Base-by-base conservation (phyloP, 2,797 vertebrate species). In the Sebastolobus alascanus region DNA sequence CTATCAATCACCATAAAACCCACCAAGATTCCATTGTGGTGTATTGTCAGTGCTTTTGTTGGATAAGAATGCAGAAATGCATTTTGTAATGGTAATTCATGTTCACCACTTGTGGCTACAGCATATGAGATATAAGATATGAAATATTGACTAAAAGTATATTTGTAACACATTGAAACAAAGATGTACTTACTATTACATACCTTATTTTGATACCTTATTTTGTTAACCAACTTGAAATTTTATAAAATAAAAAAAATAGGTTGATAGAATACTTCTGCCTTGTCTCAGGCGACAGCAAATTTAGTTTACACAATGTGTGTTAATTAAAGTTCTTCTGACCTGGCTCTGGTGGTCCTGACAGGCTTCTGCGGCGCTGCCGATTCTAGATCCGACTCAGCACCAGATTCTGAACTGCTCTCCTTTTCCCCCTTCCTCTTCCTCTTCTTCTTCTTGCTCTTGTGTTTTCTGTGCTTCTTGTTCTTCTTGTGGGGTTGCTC, bases 391-490 rank as follows among this genome's bases (percentile, higher is more conserved):
- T 96, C 96, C 0, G 96, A 96, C 35, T 97, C 96, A 0, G 92
- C 92, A 60, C 93, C 96, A 68, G 96, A 96, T 79, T 96, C 96
- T 63, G 96, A 96, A 77, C 95, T 96, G 89, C 95, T 96, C 35
- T 96, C 96, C 75, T 96, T 96, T 80, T 96, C 96, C 13, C 93
- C 95, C 87, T 95, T 96, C 64, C 87, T 94, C 88, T 78, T 96
- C 83, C 91, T 95, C 68, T 94, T 96, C 89, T 97, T 97, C 87
- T 97, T 97, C 82, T 97, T 96, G 92, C 95, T 96, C 90, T 96
- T 97, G 89, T 97, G 96, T 79, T 96, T 96, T 90, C 93, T 95
- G 84, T 96, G 96, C 82, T 96, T 97, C 88, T 96, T 96, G 86
- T 93, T 96, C 93, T 96, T 96, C 90, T 97, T 97, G 73, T 95